Conservation (phyloP, 2,888 invertebrate genomes). For the Patella caerulea region DNA sequence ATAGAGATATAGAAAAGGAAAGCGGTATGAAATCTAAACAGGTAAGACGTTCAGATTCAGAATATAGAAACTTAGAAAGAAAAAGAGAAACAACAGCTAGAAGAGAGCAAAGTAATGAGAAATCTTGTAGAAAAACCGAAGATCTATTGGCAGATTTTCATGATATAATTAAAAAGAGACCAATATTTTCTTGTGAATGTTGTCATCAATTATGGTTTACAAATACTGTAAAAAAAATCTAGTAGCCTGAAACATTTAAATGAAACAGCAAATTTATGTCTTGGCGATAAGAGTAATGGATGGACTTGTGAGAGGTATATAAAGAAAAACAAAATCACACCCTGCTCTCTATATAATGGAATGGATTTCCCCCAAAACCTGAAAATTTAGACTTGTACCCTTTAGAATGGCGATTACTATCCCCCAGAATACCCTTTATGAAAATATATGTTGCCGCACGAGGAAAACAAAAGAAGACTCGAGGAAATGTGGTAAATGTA, state of each 20-base stretch:
- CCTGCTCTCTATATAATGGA: background rate
- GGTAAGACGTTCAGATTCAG: no score
- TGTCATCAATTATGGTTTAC: background rate
- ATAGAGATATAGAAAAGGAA: no score
- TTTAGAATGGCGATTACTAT: background rate
- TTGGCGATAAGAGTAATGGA: background rate
- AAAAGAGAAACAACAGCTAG: background rate
- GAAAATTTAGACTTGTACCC: background rate
- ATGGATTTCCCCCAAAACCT: background rate
- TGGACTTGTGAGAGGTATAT: background rate
- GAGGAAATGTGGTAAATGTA: slow-evolving; percentile 12
- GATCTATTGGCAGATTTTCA: background rate
- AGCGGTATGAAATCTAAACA: no score
- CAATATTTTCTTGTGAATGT: background rate
- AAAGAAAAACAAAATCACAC: background rate
- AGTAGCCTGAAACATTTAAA: background rate
- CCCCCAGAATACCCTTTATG: background rate
- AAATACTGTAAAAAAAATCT: background rate
- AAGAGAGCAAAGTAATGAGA: background rate
- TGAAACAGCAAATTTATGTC: background rate
- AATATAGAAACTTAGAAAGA: background rate
- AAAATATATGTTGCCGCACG: background rate
- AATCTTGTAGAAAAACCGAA: background rate
- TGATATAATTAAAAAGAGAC: background rate
- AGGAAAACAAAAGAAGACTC: background rate